Conservation (phyloP, 2,888 invertebrate genomes). For the Alentia gelatinosa region DNA sequence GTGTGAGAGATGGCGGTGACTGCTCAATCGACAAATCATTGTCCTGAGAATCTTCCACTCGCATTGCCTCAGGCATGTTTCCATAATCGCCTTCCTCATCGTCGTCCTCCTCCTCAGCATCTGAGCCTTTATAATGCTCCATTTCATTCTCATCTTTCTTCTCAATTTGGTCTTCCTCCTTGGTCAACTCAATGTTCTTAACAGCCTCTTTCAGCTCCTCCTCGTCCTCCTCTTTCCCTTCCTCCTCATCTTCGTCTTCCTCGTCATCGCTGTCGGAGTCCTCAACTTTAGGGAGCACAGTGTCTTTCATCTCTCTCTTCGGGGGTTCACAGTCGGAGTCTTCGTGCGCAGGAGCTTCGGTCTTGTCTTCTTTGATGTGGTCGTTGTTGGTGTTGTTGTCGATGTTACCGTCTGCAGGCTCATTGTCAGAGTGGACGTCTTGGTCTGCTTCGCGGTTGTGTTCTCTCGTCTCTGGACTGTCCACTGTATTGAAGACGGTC, state of each 20-base stretch:
- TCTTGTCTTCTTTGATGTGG: neutral
- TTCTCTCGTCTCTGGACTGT: conserved; percentile 19
- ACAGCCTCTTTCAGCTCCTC: conserved; percentile 53
- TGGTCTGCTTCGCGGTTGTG: conserved; percentile 29
- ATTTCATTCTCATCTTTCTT: conserved; percentile 2
- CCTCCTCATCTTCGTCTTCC: conserved; percentile 49
- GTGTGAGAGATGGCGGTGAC: conserved; percentile 41
- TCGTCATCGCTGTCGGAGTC: neutral
- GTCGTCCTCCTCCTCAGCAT: conserved; percentile 58
- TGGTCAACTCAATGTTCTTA: conserved; percentile 13
- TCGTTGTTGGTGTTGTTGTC: neutral
- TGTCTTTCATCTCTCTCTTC: neutral
- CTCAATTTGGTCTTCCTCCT: conserved; percentile 41
- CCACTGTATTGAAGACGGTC: neutral
- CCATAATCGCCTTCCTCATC: conserved; percentile 51
- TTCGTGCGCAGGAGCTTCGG: conserved; percentile 23
- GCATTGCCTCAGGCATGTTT: conserved; percentile 47
- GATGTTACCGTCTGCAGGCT: neutral
- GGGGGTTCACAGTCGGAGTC: conserved; percentile 48
- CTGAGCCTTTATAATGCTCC: neutral
- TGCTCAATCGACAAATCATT: conserved; percentile 13
- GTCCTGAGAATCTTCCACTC: neutral
- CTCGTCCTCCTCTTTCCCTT: conserved; percentile 54
- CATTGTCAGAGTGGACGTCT: neutral
- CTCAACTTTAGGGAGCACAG: neutral